These are phyloP conservation scores for Erebia epiphron DNA, from an alignment of 2,888 invertebrate genomes.

Conservation along the genomic window DNA sequence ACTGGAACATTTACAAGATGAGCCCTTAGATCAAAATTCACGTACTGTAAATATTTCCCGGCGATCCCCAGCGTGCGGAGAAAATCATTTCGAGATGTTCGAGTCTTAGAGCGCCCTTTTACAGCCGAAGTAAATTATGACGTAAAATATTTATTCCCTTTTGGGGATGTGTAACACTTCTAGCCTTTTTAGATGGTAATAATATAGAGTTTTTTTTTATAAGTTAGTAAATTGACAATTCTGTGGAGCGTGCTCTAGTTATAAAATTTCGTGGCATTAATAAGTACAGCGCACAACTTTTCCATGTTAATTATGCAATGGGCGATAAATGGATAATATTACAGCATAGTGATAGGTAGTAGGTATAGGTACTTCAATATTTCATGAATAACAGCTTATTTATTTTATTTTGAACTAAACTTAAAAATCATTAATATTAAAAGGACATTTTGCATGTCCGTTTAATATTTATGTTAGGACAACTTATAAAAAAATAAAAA, in stretches of 20 bases:
- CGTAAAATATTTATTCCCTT: conserved; percentile 67
- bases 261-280: neutral
- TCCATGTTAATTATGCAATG: too few species aligned
- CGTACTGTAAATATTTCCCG: conserved; percentile 45
- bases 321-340: too few species aligned
- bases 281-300: too few species aligned
- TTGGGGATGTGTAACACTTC: conserved; percentile 69
- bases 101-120: conserved; percentile 68
- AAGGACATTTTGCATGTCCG: too few species aligned
- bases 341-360: too few species aligned
- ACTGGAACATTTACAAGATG: conserved; percentile 6
- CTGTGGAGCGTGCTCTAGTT: neutral
- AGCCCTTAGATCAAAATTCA: conserved; percentile 41
- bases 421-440: too few species aligned
- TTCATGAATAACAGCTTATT: too few species aligned
- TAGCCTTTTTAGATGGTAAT: conserved; percentile 70
- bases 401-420: too few species aligned
- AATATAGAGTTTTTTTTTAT: conserved; percentile 65
- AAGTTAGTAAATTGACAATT: conserved; percentile 60
- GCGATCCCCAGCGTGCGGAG: conserved; percentile 53
- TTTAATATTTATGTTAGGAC: too few species aligned
- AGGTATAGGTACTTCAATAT: too few species aligned
- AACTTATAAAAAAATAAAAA: too few species aligned
- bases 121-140: conserved; percentile 73
- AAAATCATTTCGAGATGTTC: conserved; percentile 63